These are phyloP conservation scores for Regulus satrapa DNA, from an alignment of 2,113 vertebrate species.

Conservation along the genomic window DNA sequence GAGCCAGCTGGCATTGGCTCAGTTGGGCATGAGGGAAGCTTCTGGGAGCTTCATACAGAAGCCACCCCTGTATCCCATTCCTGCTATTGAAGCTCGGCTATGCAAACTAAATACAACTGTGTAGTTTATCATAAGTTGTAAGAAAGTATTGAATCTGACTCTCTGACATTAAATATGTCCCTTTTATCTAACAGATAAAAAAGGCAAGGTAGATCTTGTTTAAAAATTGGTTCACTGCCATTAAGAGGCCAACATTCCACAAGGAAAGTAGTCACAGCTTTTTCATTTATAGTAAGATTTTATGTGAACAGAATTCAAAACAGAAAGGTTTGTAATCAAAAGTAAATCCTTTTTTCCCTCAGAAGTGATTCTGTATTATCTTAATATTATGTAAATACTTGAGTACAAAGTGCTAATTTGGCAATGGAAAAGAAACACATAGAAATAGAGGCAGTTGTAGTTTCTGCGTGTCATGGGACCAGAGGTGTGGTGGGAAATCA, in stretches of 20 bases:
- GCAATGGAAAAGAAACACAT: background rate
- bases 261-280: background rate
- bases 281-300: background rate
- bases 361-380: background rate
- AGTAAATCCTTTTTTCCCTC: background rate
- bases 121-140: background rate
- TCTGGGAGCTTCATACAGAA: background rate
- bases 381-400: background rate
- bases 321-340: background rate
- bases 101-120: background rate
- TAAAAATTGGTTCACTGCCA: background rate
- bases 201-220: background rate
- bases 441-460: background rate
- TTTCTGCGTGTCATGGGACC: background rate
- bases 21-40: background rate
- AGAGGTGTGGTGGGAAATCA: background rate
- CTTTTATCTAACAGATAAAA: background rate
- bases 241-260: background rate
- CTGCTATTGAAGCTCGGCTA: background rate
- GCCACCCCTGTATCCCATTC: background rate
- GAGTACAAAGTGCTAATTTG: background rate
- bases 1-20: background rate
- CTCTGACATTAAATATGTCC: background rate
- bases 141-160: background rate
- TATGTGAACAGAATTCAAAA: background rate